Base-by-base conservation (phyloP, 2,113 vertebrate species). In the Vulpes lagopus region DNA sequence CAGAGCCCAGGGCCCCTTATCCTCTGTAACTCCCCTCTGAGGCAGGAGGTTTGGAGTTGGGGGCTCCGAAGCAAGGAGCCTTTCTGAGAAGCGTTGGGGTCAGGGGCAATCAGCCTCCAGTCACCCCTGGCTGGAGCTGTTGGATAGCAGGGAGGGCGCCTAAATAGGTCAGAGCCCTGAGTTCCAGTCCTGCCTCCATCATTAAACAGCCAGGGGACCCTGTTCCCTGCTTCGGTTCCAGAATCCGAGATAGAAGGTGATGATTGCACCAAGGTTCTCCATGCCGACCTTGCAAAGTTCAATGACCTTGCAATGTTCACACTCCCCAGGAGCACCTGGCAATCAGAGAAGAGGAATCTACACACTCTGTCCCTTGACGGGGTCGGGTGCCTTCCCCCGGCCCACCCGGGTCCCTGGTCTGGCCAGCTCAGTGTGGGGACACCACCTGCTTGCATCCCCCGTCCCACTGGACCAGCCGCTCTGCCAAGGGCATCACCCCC, bases 361-460 rank as follows among this genome's bases (percentile, higher is more conserved):
- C 8, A 0, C 8, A 5, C 43, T 23, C 8, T 0, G 8, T 15
- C n/a, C 17, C n/a, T 20, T 2, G n/a, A 1, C 62, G 35, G 67
- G 67, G 25, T 95, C 80, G 15, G 30, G 27, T 76, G 19, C 11
- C n/a, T 30, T 4, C 30, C 16, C 11, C 23, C 60, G 8, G 4
- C 25, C 27, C 51, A 6, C 30, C 27, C 30, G 14, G 30, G 57
- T n/a, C 35, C 30, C 80, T 27, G 25, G 62, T 43, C 65, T 32
- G 8, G 57, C 30, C 23, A 25, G 55, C 35, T 89, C 67, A 30
- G n/a, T 8, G 7, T 12, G 17, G 5, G 78, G 62, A 8, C 51
- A 71, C 53, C 25, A 2, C 38, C 69, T 53, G 38, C 53, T 94
- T 16, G 11, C 11, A 43, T 23, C 15, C 25, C 8, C 49, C 15